These are phyloP conservation scores for Nibea coibor DNA, from an alignment of 2,113 vertebrate genomes.

Conservation along the genomic window DNA sequence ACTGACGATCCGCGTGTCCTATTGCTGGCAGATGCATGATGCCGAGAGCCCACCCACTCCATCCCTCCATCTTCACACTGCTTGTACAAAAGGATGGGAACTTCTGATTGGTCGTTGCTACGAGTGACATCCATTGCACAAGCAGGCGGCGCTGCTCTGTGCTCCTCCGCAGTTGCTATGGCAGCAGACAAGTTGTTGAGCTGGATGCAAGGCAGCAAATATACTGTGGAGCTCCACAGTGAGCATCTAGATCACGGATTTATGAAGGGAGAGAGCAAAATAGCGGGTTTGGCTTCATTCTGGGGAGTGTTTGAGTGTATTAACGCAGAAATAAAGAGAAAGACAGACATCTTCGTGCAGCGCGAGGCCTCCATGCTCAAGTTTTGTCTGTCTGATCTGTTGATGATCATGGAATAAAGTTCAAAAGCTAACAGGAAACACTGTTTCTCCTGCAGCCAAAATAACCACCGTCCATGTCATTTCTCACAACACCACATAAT, in stretches of 20 bases:
- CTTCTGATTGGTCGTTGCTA: constrained; percentile 88
- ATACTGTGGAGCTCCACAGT: constrained; percentile 34
- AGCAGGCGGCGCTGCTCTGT: constrained; percentile 84
- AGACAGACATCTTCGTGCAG: neutral
- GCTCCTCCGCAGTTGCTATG: constrained; percentile 88
- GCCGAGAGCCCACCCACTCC: constrained; percentile 74
- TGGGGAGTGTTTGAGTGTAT: neutral
- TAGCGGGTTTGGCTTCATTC: neutral
- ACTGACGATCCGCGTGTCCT: constrained; percentile 77
- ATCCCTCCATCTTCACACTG: constrained; percentile 78
- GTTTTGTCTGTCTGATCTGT: constrained; percentile 6
- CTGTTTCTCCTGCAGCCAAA: neutral
- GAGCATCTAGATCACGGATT: constrained; percentile 13
- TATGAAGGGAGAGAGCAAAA: neutral
- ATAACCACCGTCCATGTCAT: neutral
- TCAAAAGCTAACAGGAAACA: neutral
- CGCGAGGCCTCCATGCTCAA: neutral
- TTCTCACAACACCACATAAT: neutral
- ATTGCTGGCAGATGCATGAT: constrained; percentile 69
- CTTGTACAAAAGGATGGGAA: constrained; percentile 79
- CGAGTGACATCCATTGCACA: constrained; percentile 84
- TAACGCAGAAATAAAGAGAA: neutral
- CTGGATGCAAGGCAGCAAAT: constrained; percentile 76
- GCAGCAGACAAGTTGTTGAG: constrained; percentile 87
- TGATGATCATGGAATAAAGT: neutral